A percentile compares a stretch with the other conserved stretches of the same genome.
These are phyloP conservation scores for Athalia cordata DNA, from an alignment of 2,888 invertebrate genomes.

Conservation along the genomic window DNA sequence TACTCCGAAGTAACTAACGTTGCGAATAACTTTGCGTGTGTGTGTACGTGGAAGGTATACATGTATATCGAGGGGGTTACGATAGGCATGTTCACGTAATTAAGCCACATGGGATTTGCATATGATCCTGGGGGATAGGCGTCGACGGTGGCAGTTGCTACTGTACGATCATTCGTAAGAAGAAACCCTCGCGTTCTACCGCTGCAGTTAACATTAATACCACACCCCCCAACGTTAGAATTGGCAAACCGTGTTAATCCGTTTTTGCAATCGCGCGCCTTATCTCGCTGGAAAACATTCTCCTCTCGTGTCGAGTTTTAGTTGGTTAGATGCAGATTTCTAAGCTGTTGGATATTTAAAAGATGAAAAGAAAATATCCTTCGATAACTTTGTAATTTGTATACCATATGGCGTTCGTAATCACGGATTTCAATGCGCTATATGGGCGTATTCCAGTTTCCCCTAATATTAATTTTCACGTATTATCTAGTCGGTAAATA, in stretches of 20 bases:
- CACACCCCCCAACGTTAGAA: slow-evolving; percentile 51
- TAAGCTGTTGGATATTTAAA: too few relatives aligned
- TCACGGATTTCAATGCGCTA: too few relatives aligned
- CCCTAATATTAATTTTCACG: too few relatives aligned
- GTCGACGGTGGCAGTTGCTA: slow-evolving; percentile 13
- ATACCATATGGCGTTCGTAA: too few relatives aligned
- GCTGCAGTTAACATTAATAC: background rate
- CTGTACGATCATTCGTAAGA: background rate
- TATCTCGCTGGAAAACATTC: slow-evolving; percentile 34
- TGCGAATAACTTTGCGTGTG: background rate
- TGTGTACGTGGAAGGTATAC: background rate
- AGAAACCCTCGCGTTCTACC: slow-evolving; percentile 44
- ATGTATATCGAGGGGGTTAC: slow-evolving; percentile 63
- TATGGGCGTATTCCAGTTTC: too few relatives aligned
- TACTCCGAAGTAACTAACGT: slow-evolving; percentile 51
- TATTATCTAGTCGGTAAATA: too few relatives aligned
- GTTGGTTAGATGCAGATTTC: too few relatives aligned
- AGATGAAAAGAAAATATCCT: too few relatives aligned
- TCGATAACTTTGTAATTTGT: too few relatives aligned
- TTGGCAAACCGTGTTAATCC: slow-evolving; percentile 64
- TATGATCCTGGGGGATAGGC: slow-evolving; percentile 67
- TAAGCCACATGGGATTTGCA: slow-evolving; percentile 72
- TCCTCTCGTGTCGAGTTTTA: background rate
- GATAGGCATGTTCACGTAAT: slow-evolving; percentile 71
- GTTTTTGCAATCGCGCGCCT: slow-evolving; percentile 57